These are phyloP conservation scores for Xenopus borealis DNA, from an alignment of 2,113 vertebrate species.

Conservation along the genomic window DNA sequence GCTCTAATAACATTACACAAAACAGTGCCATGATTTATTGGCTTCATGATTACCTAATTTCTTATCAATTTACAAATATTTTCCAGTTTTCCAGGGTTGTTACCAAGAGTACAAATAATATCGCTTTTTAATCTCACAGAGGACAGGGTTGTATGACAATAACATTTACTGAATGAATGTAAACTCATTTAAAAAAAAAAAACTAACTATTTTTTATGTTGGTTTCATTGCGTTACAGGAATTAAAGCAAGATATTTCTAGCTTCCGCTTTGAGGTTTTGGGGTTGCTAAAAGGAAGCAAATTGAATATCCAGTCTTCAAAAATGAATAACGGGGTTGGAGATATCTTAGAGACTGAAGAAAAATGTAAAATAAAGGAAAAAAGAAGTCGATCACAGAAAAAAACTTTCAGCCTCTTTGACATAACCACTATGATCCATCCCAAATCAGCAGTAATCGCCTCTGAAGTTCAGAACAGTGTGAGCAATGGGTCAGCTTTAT, in stretches of 20 bases:
- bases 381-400: constrained; percentile 58
- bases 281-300: constrained; percentile 82
- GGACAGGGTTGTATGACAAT: too few relatives aligned
- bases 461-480: constrained; percentile 58
- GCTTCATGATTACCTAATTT: too few relatives aligned
- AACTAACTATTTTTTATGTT: constrained; percentile 6
- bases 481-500: constrained; percentile 67
- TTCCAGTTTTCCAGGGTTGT: too few relatives aligned
- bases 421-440: constrained; percentile 65
- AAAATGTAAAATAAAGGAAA: constrained; percentile 64
- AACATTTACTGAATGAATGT: too few relatives aligned
- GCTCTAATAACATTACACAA: too few relatives aligned
- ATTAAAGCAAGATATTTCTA: constrained; percentile 97
- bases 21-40: too few relatives aligned
- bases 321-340: constrained; percentile 58
- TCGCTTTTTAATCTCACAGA: too few relatives aligned
- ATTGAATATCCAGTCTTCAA: constrained; percentile 52
- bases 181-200: too few relatives aligned
- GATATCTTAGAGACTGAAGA: constrained; percentile 70
- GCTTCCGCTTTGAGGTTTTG: constrained; percentile 94
- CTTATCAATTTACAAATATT: too few relatives aligned
- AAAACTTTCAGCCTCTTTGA: constrained; percentile 71
- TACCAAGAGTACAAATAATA: too few relatives aligned
- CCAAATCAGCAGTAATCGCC: constrained; percentile 58
- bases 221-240: constrained; percentile 67